Evolutionary conservation across 2,888 invertebrate genomes (phyloP), one percentile per base, ranked within the genome.

Genomic region (Phengaris alcon): DNA sequence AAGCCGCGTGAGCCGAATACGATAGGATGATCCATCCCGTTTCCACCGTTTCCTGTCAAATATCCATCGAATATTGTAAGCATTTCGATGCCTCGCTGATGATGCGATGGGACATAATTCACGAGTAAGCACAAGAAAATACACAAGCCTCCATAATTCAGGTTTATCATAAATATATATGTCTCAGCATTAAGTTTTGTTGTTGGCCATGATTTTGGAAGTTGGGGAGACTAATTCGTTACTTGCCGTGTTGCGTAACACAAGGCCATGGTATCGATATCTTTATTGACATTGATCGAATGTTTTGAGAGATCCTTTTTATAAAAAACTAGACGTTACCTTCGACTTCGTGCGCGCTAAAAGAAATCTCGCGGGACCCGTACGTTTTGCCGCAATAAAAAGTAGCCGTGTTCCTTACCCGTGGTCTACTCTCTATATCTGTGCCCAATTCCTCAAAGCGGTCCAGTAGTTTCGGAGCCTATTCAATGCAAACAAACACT

Each of bases 111-210:
- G 15, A 22, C 22, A 59, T 22, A 59, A 59, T 22, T 59, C 22
- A 59, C 64, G 12, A 35, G 13, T 35, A 64, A 64, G 12, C 12
- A 64, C 35, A 15, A 64, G 13, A 35, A 10, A 10, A 8, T 48
- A 52, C 52, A 9, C 52, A 4, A 9, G 12, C 4, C 52, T 9
- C 64, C 64, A 64, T 64, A 64, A 64, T 64, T 64, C 64, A 64
- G 64, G 12, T 64, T 64, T 64, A 44, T 64, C 64, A 64, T 64
- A 64, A 64, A 64, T 64, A 64, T 35, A 64, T 64, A 64, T 44
- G 64, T 64, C 64, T 64, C 35, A 64, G 35, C 64, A 44, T 44
- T 64, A 64, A 13, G 64, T 64, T 64, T 64, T 64, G 64, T 64
- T 44, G 35, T 35, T 64, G 35, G 64, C 64, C 64, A 64, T 44